Evolutionary conservation across 2,113 vertebrate genomes (phyloP).

Genomic region (Dissostichus mawsoni): DNA sequence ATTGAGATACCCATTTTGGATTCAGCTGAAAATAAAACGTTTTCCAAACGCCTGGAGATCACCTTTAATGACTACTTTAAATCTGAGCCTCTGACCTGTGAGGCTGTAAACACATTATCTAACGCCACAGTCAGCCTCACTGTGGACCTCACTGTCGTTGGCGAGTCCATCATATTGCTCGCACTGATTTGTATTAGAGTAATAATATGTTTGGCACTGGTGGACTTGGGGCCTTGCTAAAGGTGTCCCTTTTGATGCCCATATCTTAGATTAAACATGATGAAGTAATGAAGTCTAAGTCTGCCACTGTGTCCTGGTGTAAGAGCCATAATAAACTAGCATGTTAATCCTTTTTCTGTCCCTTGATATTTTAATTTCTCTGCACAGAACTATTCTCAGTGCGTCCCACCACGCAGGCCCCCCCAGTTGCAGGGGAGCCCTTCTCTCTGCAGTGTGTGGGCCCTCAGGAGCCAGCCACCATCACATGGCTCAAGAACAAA

Average conservation of each 20-base stretch:
- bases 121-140: neutral
- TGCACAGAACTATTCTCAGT: slow-evolving; percentile 46
- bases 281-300: neutral
- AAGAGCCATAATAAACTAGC: neutral
- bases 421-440: neutral
- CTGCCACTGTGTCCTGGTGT: neutral
- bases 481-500: slow-evolving; percentile 29
- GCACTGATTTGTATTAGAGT: neutral
- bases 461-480: slow-evolving; percentile 23
- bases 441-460: slow-evolving; percentile 52
- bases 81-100: slow-evolving; percentile 34
- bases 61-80: neutral
- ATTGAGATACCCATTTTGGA: neutral
- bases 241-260: neutral
- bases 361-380: neutral
- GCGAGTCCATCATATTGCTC: slow-evolving; percentile 14
- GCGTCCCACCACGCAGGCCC: slow-evolving; percentile 13
- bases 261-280: neutral
- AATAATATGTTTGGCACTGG: neutral
- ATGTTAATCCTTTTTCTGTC: neutral
- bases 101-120: slow-evolving; percentile 27
- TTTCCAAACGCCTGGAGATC: neutral
- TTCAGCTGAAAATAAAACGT: too few species aligned
- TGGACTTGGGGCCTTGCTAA: neutral
- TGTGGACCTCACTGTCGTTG: slow-evolving; percentile 22